Evolutionary conservation across 2,797 vertebrate genomes (phyloP).

Genomic region (Hoplostethus atlanticus): DNA sequence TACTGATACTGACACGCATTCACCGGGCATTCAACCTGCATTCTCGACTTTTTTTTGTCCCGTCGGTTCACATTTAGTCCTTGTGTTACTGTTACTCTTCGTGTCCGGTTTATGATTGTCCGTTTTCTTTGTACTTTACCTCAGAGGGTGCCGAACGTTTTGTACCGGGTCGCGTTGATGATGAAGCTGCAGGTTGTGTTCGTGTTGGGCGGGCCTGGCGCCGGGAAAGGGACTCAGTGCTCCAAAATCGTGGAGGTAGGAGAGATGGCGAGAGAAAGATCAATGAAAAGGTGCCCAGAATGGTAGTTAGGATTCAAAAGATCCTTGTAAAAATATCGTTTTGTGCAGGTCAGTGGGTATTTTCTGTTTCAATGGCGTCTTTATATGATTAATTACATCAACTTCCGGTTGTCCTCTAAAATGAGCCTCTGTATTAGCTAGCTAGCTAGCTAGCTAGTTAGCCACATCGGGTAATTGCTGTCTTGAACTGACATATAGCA

Average conservation of each 20-base stretch:
- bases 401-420: constrained; percentile 79
- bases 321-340: accelerated
- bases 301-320: accelerated
- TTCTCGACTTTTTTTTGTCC: neutral
- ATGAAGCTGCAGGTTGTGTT: constrained; percentile 97
- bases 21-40: constrained; percentile 53
- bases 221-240: constrained; percentile 97
- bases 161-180: constrained; percentile 66
- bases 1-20: constrained; percentile 73
- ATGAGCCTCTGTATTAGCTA: constrained; percentile 52
- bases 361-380: accelerated
- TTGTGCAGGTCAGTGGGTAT: accelerated
- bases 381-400: neutral
- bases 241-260: constrained; percentile 93
- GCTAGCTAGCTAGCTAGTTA: constrained; percentile 58
- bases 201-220: constrained; percentile 96
- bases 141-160: constrained; percentile 69
- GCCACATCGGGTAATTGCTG: constrained; percentile 17
- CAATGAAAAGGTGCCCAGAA: neutral
- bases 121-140: constrained; percentile 67
- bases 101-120: constrained; percentile 82
- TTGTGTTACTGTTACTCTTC: constrained; percentile 2
- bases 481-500: neutral
- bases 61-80: constrained; percentile 24
- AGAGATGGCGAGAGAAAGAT: constrained; percentile 39